Evolutionary conservation across 2,113 vertebrate genomes (phyloP).

Genomic region (Solenodon paradoxus): DNA sequence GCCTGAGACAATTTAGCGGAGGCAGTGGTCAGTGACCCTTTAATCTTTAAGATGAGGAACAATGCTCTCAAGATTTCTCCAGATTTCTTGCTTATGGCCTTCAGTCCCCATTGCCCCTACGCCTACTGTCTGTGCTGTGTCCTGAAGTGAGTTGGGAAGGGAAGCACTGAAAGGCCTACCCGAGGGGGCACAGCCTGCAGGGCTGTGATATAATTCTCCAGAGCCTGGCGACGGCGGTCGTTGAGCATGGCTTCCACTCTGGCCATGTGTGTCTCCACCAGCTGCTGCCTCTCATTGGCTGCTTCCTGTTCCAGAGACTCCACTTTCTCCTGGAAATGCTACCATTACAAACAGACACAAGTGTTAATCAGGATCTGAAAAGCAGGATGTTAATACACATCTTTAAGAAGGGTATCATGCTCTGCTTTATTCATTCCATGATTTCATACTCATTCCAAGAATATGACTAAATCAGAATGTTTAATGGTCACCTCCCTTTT

Average conservation of each 20-base stretch:
- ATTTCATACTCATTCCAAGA: neutral
- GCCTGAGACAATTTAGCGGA: too few relatives aligned
- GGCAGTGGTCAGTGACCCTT: too few relatives aligned
- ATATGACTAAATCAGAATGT: neutral
- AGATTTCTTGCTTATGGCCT: neutral
- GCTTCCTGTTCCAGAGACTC: conserved; percentile 97
- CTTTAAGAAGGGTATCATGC: neutral
- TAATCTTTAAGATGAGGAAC: neutral
- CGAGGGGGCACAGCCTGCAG: conserved; percentile 91
- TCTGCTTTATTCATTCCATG: neutral
- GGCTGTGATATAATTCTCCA: conserved; percentile 96
- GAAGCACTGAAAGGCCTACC: conserved; percentile 68
- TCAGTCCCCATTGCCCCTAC: rapidly evolving
- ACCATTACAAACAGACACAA: neutral
- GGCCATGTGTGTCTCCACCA: conserved; percentile 99
- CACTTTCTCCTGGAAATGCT: conserved; percentile 99
- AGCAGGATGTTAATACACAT: rapidly evolving
- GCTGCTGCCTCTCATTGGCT: conserved; percentile 95
- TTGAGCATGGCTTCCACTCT: conserved; percentile 97
- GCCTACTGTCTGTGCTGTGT: neutral
- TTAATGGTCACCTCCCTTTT: neutral
- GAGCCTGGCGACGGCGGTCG: conserved; percentile 93
- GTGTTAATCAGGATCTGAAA: rapidly evolving
- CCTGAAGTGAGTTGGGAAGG: neutral
- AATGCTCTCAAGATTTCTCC: neutral